Base-by-base conservation (phyloP, 2,888 invertebrate species). In the Pachliopta kotzebuea region DNA sequence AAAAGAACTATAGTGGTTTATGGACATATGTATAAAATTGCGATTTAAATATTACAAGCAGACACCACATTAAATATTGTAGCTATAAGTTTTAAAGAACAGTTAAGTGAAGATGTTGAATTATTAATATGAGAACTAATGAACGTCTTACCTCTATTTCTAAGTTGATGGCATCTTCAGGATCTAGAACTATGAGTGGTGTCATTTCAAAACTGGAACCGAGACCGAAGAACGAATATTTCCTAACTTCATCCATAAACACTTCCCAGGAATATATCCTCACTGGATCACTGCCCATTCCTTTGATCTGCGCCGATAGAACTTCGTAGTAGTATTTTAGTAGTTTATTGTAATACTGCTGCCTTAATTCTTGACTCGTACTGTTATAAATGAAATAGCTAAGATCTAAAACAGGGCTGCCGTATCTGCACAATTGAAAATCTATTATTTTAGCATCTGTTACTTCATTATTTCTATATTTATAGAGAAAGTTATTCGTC, bases 401-500 rank as follows among this genome's bases (percentile, higher is more conserved):
- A 8, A 95, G 56, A 74, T 95, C 95, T 2, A 93, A 76, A 0
- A 93, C 88, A 0, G 94, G 93, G 24, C 93, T 92, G 0, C 92
- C 90, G 68, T 90, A 93, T 76, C 93, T 90, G 0, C 94, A 80
- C 54, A 96, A 74, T 78, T 96, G 96, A 71, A 95, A 96, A 74
- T 96, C 96, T 50, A 96, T 94, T 67, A 96, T 87, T 71, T 93
- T 92, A 0, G 92, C 90, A 65, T 88, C 87, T 8, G 80, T 67
- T 0, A 90, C 85, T 0, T 49, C 56, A 0, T 71, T 69, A 11
- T 77, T 67, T 0, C 73, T 71, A 61, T 90, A 83, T 70, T 92
- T 92, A 14, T 93, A 92, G 0, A 96, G 77, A 71, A 96, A 96
- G 76, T 96, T 96, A n/a, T 95, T 95, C 0, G 94, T 92, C 96